phyloP scores from a whole-genome alignment of 2,888 invertebrate species.

The Sinotaia quadrata region DNA sequence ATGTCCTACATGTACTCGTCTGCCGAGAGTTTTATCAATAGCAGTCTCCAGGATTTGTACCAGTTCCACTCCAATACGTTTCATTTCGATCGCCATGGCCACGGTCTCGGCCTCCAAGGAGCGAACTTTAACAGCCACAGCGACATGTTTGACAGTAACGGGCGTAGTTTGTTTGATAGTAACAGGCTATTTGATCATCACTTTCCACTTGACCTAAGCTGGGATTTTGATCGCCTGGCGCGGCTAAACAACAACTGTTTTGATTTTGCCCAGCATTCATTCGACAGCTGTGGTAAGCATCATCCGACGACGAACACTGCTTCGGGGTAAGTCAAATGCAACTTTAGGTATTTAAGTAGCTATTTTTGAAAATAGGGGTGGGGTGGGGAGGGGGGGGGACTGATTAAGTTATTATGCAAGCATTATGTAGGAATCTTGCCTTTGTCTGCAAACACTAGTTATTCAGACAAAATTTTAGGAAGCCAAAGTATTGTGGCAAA shows the following conservation, averaged over 20 bases:
- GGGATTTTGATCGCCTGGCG: constrained; percentile 25
- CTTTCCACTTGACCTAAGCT: constrained; percentile 19
- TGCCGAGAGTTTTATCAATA: constrained; percentile 29
- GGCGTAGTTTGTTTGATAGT: not conserved
- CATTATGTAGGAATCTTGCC: too few relatives aligned
- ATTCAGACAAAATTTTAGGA: too few relatives aligned
- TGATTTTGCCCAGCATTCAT: constrained; percentile 8
- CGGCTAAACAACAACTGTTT: constrained; percentile 21
- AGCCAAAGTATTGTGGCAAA: too few relatives aligned
- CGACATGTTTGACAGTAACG: not conserved
- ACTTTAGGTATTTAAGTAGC: not conserved
- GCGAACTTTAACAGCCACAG: not conserved
- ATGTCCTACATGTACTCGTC: constrained; percentile 25
- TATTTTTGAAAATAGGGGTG: not conserved
- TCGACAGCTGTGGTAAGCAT: constrained; percentile 13
- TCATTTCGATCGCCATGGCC: constrained; percentile 20
- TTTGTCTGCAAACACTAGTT: too few relatives aligned
- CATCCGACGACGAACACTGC: not conserved
- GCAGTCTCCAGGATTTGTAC: constrained; percentile 17
- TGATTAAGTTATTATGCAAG: too few relatives aligned
- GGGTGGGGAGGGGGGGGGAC: too few relatives aligned
- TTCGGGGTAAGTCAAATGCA: not conserved
- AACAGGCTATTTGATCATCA: not conserved
- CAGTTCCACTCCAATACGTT: constrained; percentile 26
- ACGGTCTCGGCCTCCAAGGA: not conserved